These are phyloP conservation scores for Sardinella longiceps DNA, from an alignment of 2,797 vertebrate species.

Conservation along the genomic window DNA sequence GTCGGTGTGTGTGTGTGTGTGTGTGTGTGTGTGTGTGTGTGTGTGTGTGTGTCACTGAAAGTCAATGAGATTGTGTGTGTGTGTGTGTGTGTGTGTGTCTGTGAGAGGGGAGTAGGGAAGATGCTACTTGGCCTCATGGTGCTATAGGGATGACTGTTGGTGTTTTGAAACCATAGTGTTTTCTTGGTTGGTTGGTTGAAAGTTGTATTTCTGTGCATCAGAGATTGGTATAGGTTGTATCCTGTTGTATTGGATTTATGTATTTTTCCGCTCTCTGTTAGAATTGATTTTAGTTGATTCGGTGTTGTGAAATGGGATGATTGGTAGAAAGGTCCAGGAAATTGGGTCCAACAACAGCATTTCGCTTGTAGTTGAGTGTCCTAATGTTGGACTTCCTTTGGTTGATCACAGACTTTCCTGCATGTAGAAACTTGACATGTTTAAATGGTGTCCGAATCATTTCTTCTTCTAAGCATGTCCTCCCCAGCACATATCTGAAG, in stretches of 20 bases:
- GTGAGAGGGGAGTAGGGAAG: not conserved
- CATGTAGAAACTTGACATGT: not conserved
- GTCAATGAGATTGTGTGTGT: not conserved
- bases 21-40: conserved; percentile 6
- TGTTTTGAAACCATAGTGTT: not conserved
- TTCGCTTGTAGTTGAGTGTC: not conserved
- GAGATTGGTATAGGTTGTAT: not conserved
- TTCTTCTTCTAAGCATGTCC: not conserved
- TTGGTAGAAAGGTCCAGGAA: not conserved
- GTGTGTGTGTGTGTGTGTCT: conserved; percentile 13
- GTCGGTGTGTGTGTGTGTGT: not conserved
- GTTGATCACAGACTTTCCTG: not conserved
- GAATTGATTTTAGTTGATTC: not conserved
- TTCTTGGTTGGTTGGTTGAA: not conserved
- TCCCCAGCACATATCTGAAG: not conserved
- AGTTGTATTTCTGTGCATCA: not conserved
- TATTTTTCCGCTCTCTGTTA: not conserved
- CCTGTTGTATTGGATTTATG: no score
- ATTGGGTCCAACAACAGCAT: not conserved
- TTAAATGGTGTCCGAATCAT: not conserved
- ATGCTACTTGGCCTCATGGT: not conserved
- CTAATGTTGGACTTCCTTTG: not conserved
- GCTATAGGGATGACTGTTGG: not conserved
- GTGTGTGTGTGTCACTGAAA: conserved; percentile 3
- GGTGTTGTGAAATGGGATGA: no score